Base-by-base conservation (phyloP, 2,888 invertebrate genomes). In the Hirtodrosophila trivittata region DNA sequence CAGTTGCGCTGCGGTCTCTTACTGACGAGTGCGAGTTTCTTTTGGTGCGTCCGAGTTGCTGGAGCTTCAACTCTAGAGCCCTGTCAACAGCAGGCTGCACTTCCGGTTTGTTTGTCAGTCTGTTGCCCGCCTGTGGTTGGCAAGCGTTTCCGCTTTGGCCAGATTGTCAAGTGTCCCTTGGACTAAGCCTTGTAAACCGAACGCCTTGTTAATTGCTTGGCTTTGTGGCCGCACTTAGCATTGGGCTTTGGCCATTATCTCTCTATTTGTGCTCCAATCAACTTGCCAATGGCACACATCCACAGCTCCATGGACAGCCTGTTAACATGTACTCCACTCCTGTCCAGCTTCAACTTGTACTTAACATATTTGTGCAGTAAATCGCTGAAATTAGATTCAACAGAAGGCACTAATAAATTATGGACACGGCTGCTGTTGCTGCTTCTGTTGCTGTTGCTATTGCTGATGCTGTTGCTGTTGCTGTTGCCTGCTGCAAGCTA, bases 201-300 rank as follows among this genome's bases (percentile, higher is more conserved):
- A 75, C 62, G 70, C 64, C 84, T 67, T 80, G 83, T 83, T 80
- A 80, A 80, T 80, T 80, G 86, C 83, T 83, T 74, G 86, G 74
- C 76, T 76, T 47, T 64, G 66, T 56, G 58, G 66, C 35, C 52
- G 70, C 70, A 65, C 70, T 72, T 72, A 69, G 66, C 66, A 57
- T 59, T 57, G 56, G 59, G 3, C 25, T 45, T 45, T 46, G 45
- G 45, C 55, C 64, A 69, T 74, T 71, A 74, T 52, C 50, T 18
- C 12, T 26, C 1, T 39, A 13, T 18, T 18, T 39, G 9, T 7
- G 5, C 3, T 14, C 9, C 49, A 7, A 43, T 45, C 47, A 14
- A 21, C 6, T 47, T 39, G 38, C 51, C 7, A 43, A 9, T 16
- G 16, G 13, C 28, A 28, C 9, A 28, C 28, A 28, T 28, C 5